phyloP scores from a whole-genome alignment of 2,797 vertebrate species.

The Dromococcyx pavoninus region DNA sequence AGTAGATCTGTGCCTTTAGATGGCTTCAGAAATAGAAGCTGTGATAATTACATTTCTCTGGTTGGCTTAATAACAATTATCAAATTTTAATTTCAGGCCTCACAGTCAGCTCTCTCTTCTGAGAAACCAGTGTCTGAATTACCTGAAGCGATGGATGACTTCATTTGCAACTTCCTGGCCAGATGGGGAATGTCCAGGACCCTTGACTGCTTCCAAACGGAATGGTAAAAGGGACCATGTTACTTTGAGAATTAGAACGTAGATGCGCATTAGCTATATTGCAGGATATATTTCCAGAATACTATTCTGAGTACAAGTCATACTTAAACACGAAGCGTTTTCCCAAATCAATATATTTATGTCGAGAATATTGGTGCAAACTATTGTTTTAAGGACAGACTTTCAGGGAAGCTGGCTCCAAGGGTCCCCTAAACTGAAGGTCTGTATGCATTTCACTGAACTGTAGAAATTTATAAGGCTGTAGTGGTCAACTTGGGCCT shows the following conservation, averaged over 20 bases:
- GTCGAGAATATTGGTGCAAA: background rate
- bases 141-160: slow-evolving; percentile 83
- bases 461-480: background rate
- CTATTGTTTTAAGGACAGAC: background rate
- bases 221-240: slow-evolving; percentile 79
- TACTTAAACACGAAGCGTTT: background rate
- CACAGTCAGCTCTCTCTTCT: slow-evolving; percentile 33
- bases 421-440: background rate
- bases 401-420: background rate
- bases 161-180: slow-evolving; percentile 87
- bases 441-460: background rate
- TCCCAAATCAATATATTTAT: background rate
- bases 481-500: background rate
- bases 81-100: slow-evolving; percentile 71
- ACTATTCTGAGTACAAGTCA: background rate
- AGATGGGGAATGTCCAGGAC: slow-evolving; percentile 88
- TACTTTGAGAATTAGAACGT: background rate
- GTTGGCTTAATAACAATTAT: background rate
- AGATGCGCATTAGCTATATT: background rate
- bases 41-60: background rate
- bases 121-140: slow-evolving; percentile 14
- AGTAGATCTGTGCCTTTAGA: background rate
- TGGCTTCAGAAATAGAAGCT: background rate
- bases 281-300: background rate
- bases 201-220: slow-evolving; percentile 87